Conservation (phyloP, 2,797 vertebrate species). For the Enteromius mattozi region DNA sequence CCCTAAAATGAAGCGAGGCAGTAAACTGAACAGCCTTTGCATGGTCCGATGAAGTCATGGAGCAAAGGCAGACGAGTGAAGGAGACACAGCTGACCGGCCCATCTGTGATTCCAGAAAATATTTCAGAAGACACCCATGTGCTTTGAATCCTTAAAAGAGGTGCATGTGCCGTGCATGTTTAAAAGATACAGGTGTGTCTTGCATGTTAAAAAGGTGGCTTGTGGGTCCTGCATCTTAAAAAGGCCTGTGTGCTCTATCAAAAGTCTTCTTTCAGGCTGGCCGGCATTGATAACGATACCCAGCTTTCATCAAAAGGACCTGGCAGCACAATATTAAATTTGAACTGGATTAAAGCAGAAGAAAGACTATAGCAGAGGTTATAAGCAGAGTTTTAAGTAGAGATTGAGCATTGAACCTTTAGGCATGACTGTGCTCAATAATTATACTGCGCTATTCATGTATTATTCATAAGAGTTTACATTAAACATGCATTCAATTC, state of each 20-base stretch:
- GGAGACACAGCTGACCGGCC: conserved; percentile 41
- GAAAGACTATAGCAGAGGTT: neutral
- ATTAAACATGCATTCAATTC: neutral
- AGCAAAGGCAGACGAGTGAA: conserved; percentile 27
- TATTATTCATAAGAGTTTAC: neutral
- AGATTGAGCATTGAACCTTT: neutral
- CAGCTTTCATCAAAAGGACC: neutral
- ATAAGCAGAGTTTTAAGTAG: conserved; percentile 6
- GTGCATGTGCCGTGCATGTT: neutral
- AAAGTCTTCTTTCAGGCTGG: conserved; percentile 9
- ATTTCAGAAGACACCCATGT: conserved; percentile 34
- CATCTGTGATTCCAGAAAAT: conserved; percentile 50
- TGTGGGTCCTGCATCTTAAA: conserved; percentile 18
- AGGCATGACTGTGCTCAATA: neutral
- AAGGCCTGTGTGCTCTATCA: neutral
- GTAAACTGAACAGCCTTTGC: conserved; percentile 4
- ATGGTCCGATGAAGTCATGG: conserved; percentile 45
- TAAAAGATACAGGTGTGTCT: conserved; percentile 16
- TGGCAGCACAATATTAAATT: neutral
- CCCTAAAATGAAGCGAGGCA: conserved; percentile 11
- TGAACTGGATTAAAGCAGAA: conserved; percentile 3
- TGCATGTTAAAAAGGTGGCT: conserved; percentile 26
- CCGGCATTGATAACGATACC: conserved; percentile 1
- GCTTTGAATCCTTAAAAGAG: conserved; percentile 41
- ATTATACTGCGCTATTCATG: neutral